These are phyloP conservation scores for Nomada lathburiana DNA, from an alignment of 2,888 invertebrate genomes.

Conservation along the genomic window DNA sequence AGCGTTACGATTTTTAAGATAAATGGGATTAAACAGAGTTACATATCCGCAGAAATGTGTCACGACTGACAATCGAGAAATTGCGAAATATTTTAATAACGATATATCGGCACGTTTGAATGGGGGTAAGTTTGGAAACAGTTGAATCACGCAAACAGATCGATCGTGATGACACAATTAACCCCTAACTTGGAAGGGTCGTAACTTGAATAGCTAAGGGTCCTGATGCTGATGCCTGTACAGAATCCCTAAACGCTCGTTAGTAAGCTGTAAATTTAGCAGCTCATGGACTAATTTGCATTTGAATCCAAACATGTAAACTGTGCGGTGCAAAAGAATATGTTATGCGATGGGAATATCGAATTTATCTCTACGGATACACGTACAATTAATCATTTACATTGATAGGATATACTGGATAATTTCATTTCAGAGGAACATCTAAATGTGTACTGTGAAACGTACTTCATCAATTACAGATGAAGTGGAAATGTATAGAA, in stretches of 20 bases:
- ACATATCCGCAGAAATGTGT: background rate
- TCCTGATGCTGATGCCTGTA: conserved; percentile 50
- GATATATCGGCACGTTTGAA: background rate
- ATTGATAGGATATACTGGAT: too few relatives aligned
- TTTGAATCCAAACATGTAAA: conserved; percentile 47
- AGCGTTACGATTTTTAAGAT: background rate
- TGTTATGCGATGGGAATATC: conserved; percentile 11
- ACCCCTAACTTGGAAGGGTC: conserved; percentile 67
- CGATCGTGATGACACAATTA: conserved; percentile 71
- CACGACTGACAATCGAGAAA: background rate
- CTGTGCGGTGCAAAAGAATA: conserved; percentile 25
- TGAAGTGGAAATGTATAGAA: background rate
- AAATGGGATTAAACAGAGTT: background rate
- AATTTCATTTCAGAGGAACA: too few relatives aligned
- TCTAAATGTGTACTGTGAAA: too few relatives aligned
- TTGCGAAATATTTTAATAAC: background rate
- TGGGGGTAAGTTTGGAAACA: background rate
- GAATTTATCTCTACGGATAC: background rate
- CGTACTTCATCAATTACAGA: too few relatives aligned
- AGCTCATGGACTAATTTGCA: conserved; percentile 59
- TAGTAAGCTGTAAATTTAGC: conserved; percentile 62
- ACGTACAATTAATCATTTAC: background rate
- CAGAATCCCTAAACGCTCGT: conserved; percentile 70
- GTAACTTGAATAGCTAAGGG: conserved; percentile 69
- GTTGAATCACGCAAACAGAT: conserved; percentile 66